Evolutionary conservation across 2,797 vertebrate species (phyloP).

Genomic region (Bovichtus variegatus): DNA sequence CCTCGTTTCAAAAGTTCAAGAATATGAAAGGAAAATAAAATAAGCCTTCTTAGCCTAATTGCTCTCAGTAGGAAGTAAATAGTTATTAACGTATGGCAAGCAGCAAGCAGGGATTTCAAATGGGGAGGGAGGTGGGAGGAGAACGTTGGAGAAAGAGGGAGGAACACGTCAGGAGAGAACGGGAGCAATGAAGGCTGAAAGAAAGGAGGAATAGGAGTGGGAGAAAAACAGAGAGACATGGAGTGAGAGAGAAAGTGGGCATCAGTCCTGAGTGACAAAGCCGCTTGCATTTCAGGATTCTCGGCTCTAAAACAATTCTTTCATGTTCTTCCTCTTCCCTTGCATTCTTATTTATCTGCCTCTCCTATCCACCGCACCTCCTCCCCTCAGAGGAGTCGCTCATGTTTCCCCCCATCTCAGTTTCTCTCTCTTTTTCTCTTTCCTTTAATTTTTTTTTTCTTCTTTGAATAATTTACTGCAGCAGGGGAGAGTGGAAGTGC

Average conservation of each 20-base stretch:
- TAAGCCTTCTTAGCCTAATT: conserved; percentile 75
- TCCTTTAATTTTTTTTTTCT: conserved; percentile 76
- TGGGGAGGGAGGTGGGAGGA: conserved; percentile 57
- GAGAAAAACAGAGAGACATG: conserved; percentile 20
- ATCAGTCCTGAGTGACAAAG: conserved; percentile 61
- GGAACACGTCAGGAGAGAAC: conserved; percentile 57
- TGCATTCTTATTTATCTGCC: conserved; percentile 75
- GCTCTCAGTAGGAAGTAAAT: conserved; percentile 83
- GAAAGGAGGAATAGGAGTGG: conserved; percentile 18
- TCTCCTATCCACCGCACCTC: conserved; percentile 57
- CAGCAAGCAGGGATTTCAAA: conserved; percentile 73
- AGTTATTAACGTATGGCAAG: conserved; percentile 80
- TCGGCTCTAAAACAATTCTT: conserved; percentile 71
- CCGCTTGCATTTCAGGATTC: conserved; percentile 66
- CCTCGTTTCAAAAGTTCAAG: conserved; percentile 59
- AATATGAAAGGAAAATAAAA: conserved; percentile 52
- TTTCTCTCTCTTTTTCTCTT: conserved; percentile 65
- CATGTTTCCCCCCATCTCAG: conserved; percentile 42
- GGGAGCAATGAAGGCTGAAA: conserved; percentile 38
- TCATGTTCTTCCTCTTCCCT: conserved; percentile 60
- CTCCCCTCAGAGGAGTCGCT: conserved; percentile 53
- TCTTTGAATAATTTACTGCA: conserved; percentile 88
- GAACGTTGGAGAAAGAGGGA: conserved; percentile 44
- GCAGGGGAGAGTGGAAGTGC: conserved; percentile 82
- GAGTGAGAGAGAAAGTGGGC: conserved; percentile 32